Conservation (phyloP, 2,113 vertebrate species). For the Herpetotheres cachinnans region DNA sequence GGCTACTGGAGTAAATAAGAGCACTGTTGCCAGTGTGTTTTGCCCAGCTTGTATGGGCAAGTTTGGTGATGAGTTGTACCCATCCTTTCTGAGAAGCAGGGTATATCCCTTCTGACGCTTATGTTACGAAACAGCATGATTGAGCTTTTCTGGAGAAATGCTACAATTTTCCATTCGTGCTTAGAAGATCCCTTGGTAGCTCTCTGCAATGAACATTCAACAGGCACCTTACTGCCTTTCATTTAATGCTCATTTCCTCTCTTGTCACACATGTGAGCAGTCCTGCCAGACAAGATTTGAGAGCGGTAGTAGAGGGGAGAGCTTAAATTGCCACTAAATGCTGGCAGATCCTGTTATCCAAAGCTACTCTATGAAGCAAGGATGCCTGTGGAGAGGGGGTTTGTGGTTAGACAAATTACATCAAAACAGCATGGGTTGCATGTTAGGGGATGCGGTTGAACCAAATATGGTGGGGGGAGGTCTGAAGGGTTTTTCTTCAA, state of each 20-base stretch:
- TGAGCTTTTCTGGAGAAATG: not conserved
- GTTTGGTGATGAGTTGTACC: not conserved
- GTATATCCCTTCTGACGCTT: not conserved
- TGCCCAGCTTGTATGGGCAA: not conserved
- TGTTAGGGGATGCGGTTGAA: not conserved
- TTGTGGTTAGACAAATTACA: not conserved
- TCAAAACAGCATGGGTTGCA: not conserved
- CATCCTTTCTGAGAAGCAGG: not conserved
- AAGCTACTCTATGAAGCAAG: not conserved
- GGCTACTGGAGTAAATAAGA: not conserved
- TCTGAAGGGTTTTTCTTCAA: not conserved
- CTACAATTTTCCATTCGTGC: not conserved
- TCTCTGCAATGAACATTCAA: not conserved
- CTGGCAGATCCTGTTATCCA: not conserved
- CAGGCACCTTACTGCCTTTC: not conserved
- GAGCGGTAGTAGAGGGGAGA: not conserved
- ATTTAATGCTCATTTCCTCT: not conserved
- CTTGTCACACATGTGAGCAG: fast-evolving
- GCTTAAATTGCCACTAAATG: not conserved
- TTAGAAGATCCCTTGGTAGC: not conserved
- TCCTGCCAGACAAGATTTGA: not conserved
- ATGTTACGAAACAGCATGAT: not conserved
- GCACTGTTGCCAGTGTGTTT: not conserved
- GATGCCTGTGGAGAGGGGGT: not conserved
- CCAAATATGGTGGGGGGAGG: not conserved